These are phyloP conservation scores for Bathynomus jamesi DNA, from an alignment of 1,140 invertebrate species.

Conservation along the genomic window DNA sequence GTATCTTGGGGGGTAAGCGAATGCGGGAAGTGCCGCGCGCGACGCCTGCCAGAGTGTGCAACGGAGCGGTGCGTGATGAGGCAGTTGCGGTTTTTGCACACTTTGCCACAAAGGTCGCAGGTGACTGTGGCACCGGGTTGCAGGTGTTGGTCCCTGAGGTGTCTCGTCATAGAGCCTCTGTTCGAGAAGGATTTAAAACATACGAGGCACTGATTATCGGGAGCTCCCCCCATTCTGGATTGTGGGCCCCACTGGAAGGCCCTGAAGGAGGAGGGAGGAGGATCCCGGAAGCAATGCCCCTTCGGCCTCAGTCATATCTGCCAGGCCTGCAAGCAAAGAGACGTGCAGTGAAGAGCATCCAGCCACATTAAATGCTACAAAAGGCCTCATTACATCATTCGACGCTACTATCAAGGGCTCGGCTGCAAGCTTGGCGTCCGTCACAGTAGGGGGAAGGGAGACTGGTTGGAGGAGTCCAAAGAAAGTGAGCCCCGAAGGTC, in stretches of 20 bases:
- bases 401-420: not conserved
- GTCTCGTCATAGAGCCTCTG: constrained; percentile 35
- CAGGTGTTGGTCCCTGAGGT: constrained; percentile 34
- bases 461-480: not conserved
- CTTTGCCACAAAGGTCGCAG: constrained; percentile 62
- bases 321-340: not conserved
- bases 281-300: not conserved
- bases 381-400: not conserved
- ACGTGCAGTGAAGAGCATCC: not conserved
- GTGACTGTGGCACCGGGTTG: constrained; percentile 46
- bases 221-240: constrained; percentile 22
- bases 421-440: not conserved
- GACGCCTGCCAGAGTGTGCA: constrained; percentile 46
- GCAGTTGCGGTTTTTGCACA: constrained; percentile 67
- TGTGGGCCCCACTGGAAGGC: not conserved
- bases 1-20: not conserved
- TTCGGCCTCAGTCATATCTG: not conserved
- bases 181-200: constrained; percentile 37
- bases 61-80: constrained; percentile 65
- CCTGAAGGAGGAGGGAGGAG: not conserved
- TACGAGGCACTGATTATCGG: constrained; percentile 54
- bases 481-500: not conserved
- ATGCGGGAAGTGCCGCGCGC: not conserved
- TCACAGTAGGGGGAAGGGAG: not conserved
- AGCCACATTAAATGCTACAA: not conserved